These are phyloP conservation scores for Gavialis gangeticus DNA, from an alignment of 2,113 vertebrate genomes.

Conservation along the genomic window DNA sequence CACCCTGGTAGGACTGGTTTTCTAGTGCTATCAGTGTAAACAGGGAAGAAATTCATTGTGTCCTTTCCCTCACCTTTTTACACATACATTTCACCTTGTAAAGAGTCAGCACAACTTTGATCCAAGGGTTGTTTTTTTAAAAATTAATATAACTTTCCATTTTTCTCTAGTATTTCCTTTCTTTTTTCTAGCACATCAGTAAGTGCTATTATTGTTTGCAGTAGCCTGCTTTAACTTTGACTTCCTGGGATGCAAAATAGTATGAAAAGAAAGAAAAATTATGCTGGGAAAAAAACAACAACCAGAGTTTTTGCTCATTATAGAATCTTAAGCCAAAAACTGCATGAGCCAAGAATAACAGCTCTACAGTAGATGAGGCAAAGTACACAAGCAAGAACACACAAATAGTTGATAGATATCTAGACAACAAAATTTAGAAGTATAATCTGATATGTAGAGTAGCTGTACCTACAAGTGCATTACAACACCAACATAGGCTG, in stretches of 20 bases:
- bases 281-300: background rate
- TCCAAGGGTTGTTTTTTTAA: background rate
- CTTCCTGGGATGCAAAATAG: background rate
- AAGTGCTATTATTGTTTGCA: background rate
- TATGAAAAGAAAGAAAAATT: background rate
- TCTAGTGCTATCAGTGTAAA: too few relatives aligned
- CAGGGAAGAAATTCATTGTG: background rate
- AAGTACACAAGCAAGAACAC: background rate
- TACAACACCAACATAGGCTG: background rate
- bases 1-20: too few relatives aligned
- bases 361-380: background rate
- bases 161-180: background rate
- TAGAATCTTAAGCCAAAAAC: background rate
- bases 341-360: background rate
- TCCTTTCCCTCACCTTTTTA: background rate
- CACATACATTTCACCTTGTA: background rate
- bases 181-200: background rate
- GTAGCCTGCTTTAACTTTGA: background rate
- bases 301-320: background rate
- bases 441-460: background rate
- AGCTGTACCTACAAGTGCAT: background rate
- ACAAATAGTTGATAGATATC: background rate
- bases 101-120: background rate
- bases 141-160: background rate
- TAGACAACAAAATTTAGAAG: background rate